A percentile compares a stretch with the other conserved stretches of the same genome.
Conservation (phyloP, 2,113 vertebrate species). For the Progne subis region DNA sequence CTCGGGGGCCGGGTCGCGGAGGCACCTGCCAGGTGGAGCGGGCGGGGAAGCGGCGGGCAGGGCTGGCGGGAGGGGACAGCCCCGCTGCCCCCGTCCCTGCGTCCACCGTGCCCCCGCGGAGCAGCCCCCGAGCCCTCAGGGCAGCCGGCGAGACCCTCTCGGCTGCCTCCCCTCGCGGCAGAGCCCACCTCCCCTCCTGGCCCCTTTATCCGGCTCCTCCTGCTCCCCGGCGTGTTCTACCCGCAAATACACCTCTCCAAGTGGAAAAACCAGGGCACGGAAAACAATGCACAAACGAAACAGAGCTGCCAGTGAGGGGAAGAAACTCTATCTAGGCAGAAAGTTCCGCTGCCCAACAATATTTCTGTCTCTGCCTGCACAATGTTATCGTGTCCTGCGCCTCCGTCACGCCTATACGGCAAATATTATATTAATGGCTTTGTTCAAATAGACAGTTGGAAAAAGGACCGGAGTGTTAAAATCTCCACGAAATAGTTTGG, state of each 20-base stretch:
- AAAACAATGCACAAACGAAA: slow-evolving; percentile 58
- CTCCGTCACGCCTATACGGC: slow-evolving; percentile 73
- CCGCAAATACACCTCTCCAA: background rate
- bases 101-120: background rate
- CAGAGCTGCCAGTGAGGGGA: slow-evolving; percentile 50
- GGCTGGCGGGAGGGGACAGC: background rate
- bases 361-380: slow-evolving; percentile 63
- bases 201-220: background rate
- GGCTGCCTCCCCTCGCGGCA: background rate
- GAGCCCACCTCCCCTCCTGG: background rate
- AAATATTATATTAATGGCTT: slow-evolving; percentile 71
- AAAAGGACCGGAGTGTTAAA: background rate
- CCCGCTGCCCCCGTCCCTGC: too few relatives aligned
- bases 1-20: background rate
- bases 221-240: background rate
- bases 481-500: background rate
- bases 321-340: slow-evolving; percentile 61
- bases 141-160: background rate
- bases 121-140: background rate
- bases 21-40: background rate
- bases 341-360: slow-evolving; percentile 66
- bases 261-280: background rate
- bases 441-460: slow-evolving; percentile 62
- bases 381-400: slow-evolving; percentile 73
- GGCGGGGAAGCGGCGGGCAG: background rate